Evolutionary conservation across 2,113 vertebrate genomes (phyloP).

Genomic region (Anoplopoma fimbria): DNA sequence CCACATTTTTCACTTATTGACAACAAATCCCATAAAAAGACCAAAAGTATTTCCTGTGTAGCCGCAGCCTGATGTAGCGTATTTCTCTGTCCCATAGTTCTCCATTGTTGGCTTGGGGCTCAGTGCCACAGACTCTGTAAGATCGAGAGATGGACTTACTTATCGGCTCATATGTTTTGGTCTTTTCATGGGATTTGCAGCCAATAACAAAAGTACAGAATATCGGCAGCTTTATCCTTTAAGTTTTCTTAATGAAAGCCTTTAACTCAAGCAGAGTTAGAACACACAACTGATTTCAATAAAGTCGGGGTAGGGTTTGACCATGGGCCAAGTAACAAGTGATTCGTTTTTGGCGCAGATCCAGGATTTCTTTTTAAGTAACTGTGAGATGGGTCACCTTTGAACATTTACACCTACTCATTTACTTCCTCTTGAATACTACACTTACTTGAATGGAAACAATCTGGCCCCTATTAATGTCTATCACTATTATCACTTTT

Average conservation of each 20-base stretch:
- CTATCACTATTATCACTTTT: neutral
- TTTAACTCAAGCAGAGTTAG: neutral
- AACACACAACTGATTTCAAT: neutral
- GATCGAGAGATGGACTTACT: neutral
- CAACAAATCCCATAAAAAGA: slow-evolving; percentile 4
- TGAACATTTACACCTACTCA: slow-evolving; percentile 1
- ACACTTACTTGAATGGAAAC: neutral
- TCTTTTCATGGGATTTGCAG: neutral
- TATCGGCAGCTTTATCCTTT: neutral
- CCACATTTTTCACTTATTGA: neutral
- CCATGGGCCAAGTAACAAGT: neutral
- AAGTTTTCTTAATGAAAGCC: slow-evolving; percentile 2
- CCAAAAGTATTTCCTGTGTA: neutral
- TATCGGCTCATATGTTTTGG: neutral
- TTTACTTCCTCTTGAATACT: slow-evolving; percentile 2
- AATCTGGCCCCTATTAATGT: slow-evolving; percentile 10
- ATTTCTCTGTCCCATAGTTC: neutral
- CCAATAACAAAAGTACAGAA: neutral
- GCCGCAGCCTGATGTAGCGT: neutral
- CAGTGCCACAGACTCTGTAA: neutral
- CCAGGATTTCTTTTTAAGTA: neutral
- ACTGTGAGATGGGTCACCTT: neutral
- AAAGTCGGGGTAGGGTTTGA: neutral
- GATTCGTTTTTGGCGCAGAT: slow-evolving; percentile 1
- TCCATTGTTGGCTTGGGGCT: neutral